Conservation (phyloP, 2,888 invertebrate genomes). For the Eupithecia vulgata region DNA sequence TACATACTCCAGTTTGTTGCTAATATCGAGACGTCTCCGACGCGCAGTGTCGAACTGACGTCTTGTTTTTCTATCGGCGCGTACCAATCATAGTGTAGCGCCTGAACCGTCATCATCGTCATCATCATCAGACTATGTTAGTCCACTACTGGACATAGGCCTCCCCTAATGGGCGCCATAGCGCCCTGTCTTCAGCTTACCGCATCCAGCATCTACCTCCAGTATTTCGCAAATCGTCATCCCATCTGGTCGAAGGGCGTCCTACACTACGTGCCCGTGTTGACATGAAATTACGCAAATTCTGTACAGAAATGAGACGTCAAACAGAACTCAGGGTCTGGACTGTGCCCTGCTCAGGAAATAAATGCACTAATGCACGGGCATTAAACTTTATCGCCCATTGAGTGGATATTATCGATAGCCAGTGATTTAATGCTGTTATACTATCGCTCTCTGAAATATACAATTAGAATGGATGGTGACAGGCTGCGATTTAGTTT, state of each 20-base stretch:
- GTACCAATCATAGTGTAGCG: background rate
- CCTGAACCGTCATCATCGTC: background rate
- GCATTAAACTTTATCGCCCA: slow-evolving; percentile 41
- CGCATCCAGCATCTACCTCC: too few species aligned
- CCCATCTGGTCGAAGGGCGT: too few species aligned
- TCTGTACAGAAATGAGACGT: background rate
- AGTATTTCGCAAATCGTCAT: too few species aligned
- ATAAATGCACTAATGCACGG: slow-evolving; percentile 21
- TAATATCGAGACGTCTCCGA: background rate
- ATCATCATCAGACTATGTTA: too few species aligned
- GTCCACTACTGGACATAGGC: too few species aligned
- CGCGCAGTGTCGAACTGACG: background rate
- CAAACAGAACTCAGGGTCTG: background rate
- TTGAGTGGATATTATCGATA: slow-evolving; percentile 40
- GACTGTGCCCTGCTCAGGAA: slow-evolving; percentile 13
- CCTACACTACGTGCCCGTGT: too few species aligned
- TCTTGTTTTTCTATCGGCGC: too few species aligned
- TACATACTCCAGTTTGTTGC: background rate
- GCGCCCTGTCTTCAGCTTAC: too few species aligned
- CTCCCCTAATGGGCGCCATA: too few species aligned
- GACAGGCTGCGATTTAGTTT: slow-evolving; percentile 24
- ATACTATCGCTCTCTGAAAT: slow-evolving; percentile 34
- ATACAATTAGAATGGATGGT: slow-evolving; percentile 32
- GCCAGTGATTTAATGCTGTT: slow-evolving; percentile 39
- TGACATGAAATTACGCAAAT: too few species aligned